phyloP scores from a whole-genome alignment of 1,140 invertebrate genomes.

The Euglossa dilemma region DNA sequence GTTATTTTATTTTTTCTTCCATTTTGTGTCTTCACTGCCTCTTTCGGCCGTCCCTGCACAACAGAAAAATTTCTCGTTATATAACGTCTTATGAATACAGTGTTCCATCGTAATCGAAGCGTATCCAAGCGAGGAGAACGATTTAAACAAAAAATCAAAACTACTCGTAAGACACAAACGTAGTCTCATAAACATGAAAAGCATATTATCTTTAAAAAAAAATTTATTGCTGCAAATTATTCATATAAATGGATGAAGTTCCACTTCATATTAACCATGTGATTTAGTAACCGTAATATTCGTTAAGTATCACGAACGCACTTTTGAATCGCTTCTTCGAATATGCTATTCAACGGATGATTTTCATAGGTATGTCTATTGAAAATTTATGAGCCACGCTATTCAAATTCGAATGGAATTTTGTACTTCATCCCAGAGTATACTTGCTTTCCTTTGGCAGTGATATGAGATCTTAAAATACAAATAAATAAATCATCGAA shows the following conservation, averaged over 20 bases:
- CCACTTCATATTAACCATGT: not conserved
- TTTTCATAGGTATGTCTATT: not conserved
- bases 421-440: not conserved
- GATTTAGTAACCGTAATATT: not conserved
- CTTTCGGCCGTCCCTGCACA: not conserved
- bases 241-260: not conserved
- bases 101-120: constrained; percentile 19
- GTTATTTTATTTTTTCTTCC: not conserved
- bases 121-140: constrained; percentile 14
- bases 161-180: not conserved
- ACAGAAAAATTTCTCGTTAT: constrained; percentile 21
- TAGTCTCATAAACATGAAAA: not conserved
- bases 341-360: not conserved
- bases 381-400: not conserved
- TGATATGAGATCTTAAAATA: no score
- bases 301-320: not conserved
- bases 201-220: not conserved
- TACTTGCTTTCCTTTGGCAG: not conserved
- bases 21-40: not conserved
- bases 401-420: not conserved
- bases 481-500: not conserved
- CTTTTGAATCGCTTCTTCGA: not conserved
- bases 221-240: not conserved
- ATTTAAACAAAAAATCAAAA: constrained; percentile 15
- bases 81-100: not conserved